Evolutionary conservation across 1,140 invertebrate genomes (phyloP).

Genomic region (Muscidifurax raptorellus): DNA sequence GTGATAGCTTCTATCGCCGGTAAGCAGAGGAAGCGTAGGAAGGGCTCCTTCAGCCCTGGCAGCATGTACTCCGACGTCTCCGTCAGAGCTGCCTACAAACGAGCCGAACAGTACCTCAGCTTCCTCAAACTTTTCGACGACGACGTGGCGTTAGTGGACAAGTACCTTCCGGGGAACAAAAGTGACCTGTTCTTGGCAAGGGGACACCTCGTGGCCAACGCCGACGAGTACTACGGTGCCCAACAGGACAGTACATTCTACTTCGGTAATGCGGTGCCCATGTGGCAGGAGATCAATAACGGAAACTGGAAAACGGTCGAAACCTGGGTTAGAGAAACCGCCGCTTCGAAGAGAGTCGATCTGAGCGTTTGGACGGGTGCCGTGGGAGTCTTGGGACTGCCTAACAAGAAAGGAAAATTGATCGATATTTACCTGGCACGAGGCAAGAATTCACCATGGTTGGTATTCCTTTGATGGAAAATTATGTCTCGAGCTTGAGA

Average conservation of each 20-base stretch:
- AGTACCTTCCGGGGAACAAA: not conserved
- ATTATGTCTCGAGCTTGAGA: too few species aligned
- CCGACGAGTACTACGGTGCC: constrained; percentile 79
- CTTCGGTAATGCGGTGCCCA: constrained; percentile 77
- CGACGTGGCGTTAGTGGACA: not conserved
- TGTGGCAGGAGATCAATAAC: constrained; percentile 66
- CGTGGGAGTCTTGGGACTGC: constrained; percentile 67
- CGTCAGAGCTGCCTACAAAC: not conserved
- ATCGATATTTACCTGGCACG: not conserved
- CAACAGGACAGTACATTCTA: constrained; percentile 81
- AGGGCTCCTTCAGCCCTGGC: not conserved
- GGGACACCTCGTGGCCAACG: constrained; percentile 82
- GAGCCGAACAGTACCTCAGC: not conserved
- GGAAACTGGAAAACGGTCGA: constrained; percentile 80
- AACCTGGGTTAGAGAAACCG: constrained; percentile 68
- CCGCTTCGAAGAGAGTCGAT: constrained; percentile 55
- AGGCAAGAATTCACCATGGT: too few species aligned
- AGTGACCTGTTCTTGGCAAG: constrained; percentile 80
- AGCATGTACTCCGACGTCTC: not conserved
- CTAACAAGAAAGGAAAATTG: not conserved
- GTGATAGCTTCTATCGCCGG: not conserved
- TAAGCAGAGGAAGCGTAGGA: not conserved
- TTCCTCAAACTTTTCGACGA: not conserved
- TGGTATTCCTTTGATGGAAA: too few species aligned
- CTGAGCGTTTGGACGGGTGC: constrained; percentile 74